phyloP scores from a whole-genome alignment of 2,797 vertebrate genomes.

The Gymnopithys bicolor region DNA sequence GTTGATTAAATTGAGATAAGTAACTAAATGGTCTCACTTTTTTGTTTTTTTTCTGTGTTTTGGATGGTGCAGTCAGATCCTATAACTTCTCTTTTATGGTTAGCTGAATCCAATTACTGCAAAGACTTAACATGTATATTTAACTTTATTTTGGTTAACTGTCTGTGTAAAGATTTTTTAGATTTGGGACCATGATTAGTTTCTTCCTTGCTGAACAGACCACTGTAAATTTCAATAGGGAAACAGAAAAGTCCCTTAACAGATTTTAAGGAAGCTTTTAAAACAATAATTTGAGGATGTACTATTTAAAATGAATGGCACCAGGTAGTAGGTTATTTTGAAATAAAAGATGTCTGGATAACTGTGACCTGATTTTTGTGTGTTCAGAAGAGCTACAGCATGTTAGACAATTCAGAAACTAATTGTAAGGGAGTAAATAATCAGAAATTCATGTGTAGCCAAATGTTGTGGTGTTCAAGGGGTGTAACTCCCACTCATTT shows the following conservation, averaged over 20 bases:
- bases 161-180: background rate
- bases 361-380: background rate
- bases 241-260: conserved; percentile 40
- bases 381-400: background rate
- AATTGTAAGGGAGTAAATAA: background rate
- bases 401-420: background rate
- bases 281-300: conserved; percentile 36
- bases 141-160: conserved; percentile 16
- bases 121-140: background rate
- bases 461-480: background rate
- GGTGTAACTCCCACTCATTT: background rate
- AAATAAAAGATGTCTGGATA: conserved; percentile 16
- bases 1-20: background rate
- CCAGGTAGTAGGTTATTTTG: background rate
- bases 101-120: background rate
- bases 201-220: conserved; percentile 35
- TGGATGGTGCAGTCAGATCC: background rate
- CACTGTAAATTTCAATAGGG: conserved; percentile 2
- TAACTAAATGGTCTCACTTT: background rate
- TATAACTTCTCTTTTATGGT: background rate
- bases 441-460: background rate
- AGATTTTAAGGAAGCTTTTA: conserved; percentile 52
- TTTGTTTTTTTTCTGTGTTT: conserved; percentile 18
- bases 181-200: background rate
- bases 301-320: conserved; percentile 22